Conservation (phyloP, 2,113 vertebrate species). For the Puma concolor region DNA sequence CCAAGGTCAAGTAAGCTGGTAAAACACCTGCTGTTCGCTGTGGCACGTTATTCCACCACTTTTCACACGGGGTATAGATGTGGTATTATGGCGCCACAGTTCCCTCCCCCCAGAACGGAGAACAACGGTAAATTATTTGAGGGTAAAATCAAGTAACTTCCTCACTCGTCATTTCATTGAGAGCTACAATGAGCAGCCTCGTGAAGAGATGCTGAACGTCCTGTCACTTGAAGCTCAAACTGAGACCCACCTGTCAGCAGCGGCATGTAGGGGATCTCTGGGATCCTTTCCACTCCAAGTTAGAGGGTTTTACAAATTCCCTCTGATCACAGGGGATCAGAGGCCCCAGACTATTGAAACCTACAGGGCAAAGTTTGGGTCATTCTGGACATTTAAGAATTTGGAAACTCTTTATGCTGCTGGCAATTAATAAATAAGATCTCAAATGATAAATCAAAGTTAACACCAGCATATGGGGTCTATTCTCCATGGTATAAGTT, state of each 20-base stretch:
- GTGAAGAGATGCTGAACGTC: not conserved
- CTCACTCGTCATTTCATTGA: not conserved
- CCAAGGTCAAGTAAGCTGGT: not conserved
- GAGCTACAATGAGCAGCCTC: not conserved
- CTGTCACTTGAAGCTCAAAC: not conserved
- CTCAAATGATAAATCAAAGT: not conserved
- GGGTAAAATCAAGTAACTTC: not conserved
- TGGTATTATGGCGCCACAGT: fast-evolving
- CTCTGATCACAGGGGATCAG: not conserved
- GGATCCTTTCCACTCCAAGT: not conserved
- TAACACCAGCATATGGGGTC: not conserved
- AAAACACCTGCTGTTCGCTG: fast-evolving
- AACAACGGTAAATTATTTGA: not conserved
- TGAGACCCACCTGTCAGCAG: not conserved
- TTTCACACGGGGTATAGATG: fast-evolving
- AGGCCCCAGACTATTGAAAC: not conserved
- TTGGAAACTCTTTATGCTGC: not conserved
- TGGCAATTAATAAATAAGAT: not conserved
- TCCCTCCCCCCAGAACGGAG: not conserved
- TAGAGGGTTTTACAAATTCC: not conserved
- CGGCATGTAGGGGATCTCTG: fast-evolving
- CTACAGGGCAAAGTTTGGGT: not conserved
- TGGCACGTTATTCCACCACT: not conserved
- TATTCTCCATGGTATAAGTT: not conserved
- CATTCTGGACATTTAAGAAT: not conserved